phyloP scores from a whole-genome alignment of 2,888 invertebrate species.

The Lochmaea capreae region DNA sequence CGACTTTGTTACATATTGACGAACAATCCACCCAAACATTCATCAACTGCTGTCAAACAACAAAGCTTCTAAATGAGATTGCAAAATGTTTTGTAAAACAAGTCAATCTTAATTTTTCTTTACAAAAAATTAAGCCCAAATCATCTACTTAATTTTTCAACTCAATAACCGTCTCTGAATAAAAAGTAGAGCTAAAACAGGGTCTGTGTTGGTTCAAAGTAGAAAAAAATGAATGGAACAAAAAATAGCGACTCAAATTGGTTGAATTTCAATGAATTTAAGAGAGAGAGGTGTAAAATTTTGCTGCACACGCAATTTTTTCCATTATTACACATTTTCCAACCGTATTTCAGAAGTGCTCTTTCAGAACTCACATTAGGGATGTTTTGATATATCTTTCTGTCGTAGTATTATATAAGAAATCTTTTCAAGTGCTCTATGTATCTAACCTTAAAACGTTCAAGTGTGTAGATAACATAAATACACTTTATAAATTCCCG shows the following conservation, averaged over 20 bases:
- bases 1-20: background rate
- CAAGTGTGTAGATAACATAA: background rate
- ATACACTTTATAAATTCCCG: no score
- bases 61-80: background rate
- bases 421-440: background rate
- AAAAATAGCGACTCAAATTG: no score
- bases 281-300: no score
- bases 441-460: background rate
- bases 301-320: background rate
- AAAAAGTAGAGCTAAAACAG: background rate
- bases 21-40: background rate
- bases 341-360: no score
- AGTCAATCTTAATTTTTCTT: slow-evolving; percentile 1
- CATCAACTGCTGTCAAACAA: slow-evolving; percentile 5
- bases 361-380: no score
- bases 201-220: background rate
- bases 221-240: no score
- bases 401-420: no score
- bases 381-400: no score
- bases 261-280: no score
- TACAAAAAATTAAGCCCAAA: background rate
- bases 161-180: no score
- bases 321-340: no score
- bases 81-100: background rate
- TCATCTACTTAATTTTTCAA: no score